Base-by-base conservation (phyloP, 2,113 vertebrate genomes). In the Tinamus guttatus region DNA sequence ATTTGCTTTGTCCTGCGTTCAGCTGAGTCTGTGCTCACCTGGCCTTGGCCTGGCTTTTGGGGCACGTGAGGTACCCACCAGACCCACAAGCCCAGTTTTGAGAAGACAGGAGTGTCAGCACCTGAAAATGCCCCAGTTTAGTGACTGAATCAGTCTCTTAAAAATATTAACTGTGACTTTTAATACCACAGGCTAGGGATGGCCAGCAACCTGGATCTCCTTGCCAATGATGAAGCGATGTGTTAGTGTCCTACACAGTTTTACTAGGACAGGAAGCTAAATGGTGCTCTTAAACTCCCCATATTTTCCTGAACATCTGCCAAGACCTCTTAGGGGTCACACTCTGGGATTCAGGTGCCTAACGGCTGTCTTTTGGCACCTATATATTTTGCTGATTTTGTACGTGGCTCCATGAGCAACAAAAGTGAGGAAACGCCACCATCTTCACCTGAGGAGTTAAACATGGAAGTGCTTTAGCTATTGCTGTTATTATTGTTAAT, bases 21-120 rank as follows among this genome's bases (percentile, higher is more conserved):
- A 54, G 38, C 27, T 65, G 49, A 38, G 34, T 7, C 68, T 75
- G 27, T n/a, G 41, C 43, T 59, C n/a, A 60, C 34, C 25, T 40
- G 20, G 15, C 0, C 0, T 54, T 54, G 52, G 52, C 52, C 27
- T 17, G 52, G 69, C 45, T 79, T 2, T 0, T 34, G 51, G 41
- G 25, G 28, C 18, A 25, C 25, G 20, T 6, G 47, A 9, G 22
- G 45, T 24, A 27, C 6, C 24, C 34, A 38, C 11, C 22, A 27
- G 32, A 32, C 11, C 36, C 24, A 7, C 2, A 2, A 65, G 30
- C 52, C 52, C 52, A 54, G 27, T 27, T 54, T 28, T 9, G 52
- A 54, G 27, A 54, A 54, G 27, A 54, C 27, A 17, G 45, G 30
- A 49, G 14, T 22, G 27, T 1, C 7, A 13, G 45, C 64, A 62